Evolutionary conservation across 2,113 vertebrate species (phyloP), one percentile per base, ranked within the genome.

Genomic region (Typhlomys cinereus): DNA sequence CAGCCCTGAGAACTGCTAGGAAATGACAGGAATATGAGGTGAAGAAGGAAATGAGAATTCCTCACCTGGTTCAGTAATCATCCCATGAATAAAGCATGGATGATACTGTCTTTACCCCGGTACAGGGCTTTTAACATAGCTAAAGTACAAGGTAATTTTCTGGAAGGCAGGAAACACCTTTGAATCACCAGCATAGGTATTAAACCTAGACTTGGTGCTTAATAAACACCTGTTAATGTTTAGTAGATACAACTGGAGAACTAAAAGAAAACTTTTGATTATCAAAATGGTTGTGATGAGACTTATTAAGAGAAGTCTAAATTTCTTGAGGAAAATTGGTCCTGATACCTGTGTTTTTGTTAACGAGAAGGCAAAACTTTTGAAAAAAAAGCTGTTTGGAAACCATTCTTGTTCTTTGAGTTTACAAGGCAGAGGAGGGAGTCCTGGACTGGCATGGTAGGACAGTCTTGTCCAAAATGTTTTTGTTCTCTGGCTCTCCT

Each of bases 81-180:
- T 31, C 62, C 57, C 31, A 82, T 61, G 62, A 86, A n/a, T 46
- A 79, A 71, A 83, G 62, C 39, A 71, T 1, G 4, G 36, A 54
- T 61, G 85, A 50, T 20, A 21, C 34, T 52, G 71, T 25, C 61
- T 78, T 83, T 48, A 71, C 23, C 54, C 23, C 17, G 57, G 25
- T 48, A 70, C 71, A 84, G 48, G 57, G 59, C 50, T 64, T 86
- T 59, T 59, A n/a, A 0, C 20, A 10, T 39, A 41, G 54, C 61
- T 61, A 88, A 85, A 90, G 13, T 25, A 61, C 75, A 75, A 81
- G 31, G 39, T 61, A 41, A 81, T 88, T 86, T 93, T 88, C 79
- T 90, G 52, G 71, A 91, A 74, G 59, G 50, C 18, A 76, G 84
- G 86, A 59, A 92, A 44, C 54, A 80, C 59, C 70, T 86, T 39